Percentiles rank a stretch among this genome's conserved stretches.
phyloP scores from a whole-genome alignment of 2,888 invertebrate species.

The Acanthoscelides obtectus region DNA sequence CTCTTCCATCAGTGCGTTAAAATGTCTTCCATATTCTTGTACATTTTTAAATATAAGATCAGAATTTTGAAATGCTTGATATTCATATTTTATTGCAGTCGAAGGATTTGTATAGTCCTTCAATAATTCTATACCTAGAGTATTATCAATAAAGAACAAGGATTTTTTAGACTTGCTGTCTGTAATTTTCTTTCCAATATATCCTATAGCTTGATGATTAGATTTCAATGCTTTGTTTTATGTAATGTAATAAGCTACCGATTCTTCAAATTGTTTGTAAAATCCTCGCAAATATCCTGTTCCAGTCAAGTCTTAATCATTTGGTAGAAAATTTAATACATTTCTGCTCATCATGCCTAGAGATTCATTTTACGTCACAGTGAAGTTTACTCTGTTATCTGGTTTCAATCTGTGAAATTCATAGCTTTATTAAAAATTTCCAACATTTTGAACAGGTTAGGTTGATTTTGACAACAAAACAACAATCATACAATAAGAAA shows the following conservation, averaged over 20 bases:
- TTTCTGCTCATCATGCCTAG: constrained; percentile 9
- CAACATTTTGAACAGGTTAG: too few species aligned
- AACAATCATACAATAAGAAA: too few species aligned
- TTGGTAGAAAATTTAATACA: constrained; percentile 35
- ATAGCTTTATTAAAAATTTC: too few species aligned
- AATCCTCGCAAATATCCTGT: constrained; percentile 39
- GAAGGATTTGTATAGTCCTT: constrained; percentile 5
- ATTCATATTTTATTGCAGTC: constrained; percentile 31
- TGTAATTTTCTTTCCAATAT: constrained; percentile 23
- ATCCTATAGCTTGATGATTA: constrained; percentile 21
- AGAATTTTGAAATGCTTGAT: constrained; percentile 34
- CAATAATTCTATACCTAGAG: neutral
- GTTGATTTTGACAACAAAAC: too few species aligned
- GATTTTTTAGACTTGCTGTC: neutral
- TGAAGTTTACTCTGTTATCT: too few species aligned
- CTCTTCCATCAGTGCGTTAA: constrained; percentile 32
- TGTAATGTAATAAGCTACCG: constrained; percentile 38
- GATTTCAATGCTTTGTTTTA: constrained; percentile 24
- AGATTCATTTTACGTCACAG: too few species aligned
- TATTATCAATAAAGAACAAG: neutral
- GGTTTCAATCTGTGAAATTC: too few species aligned
- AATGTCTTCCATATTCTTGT: constrained; percentile 37
- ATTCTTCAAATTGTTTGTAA: constrained; percentile 27
- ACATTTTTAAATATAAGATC: constrained; percentile 24
- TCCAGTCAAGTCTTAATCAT: constrained; percentile 30